Evolutionary conservation across 2,113 vertebrate species (phyloP).

Genomic region (Triplophysa dalaica): DNA sequence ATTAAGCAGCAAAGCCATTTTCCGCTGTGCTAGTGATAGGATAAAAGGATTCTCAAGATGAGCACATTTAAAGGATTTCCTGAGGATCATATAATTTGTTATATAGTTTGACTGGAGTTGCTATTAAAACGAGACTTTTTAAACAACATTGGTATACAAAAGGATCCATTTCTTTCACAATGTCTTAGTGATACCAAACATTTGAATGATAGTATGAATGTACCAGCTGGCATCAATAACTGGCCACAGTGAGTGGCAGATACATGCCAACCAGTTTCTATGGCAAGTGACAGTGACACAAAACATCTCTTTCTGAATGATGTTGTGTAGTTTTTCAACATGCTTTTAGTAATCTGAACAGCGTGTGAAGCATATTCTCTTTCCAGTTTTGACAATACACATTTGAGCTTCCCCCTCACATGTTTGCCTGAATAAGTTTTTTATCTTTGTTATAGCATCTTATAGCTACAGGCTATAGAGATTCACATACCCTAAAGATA

Average conservation of each 20-base stretch:
- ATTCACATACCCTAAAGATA: too few species aligned
- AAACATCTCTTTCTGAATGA: background rate
- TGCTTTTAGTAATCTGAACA: background rate
- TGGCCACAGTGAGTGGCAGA: background rate
- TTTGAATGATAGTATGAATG: background rate
- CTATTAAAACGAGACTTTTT: too few species aligned
- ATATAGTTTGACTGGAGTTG: too few species aligned
- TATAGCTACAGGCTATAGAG: too few species aligned
- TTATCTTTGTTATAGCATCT: background rate
- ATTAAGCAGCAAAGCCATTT: too few species aligned
- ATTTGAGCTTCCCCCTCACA: background rate
- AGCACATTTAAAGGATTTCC: too few species aligned
- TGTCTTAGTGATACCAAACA: too few species aligned
- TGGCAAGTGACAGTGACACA: constrained; percentile 1
- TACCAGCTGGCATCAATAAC: constrained; percentile 25
- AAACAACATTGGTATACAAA: too few species aligned
- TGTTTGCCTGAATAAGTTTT: background rate
- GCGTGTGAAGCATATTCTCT: background rate
- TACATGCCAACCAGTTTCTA: constrained; percentile 26
- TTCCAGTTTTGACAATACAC: background rate
- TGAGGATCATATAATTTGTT: too few species aligned
- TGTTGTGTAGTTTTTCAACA: background rate
- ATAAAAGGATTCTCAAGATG: too few species aligned
- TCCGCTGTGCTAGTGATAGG: too few species aligned
- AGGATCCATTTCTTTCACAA: background rate